phyloP scores from a whole-genome alignment of 2,888 invertebrate genomes.

The Synanthedon tipuliformis region DNA sequence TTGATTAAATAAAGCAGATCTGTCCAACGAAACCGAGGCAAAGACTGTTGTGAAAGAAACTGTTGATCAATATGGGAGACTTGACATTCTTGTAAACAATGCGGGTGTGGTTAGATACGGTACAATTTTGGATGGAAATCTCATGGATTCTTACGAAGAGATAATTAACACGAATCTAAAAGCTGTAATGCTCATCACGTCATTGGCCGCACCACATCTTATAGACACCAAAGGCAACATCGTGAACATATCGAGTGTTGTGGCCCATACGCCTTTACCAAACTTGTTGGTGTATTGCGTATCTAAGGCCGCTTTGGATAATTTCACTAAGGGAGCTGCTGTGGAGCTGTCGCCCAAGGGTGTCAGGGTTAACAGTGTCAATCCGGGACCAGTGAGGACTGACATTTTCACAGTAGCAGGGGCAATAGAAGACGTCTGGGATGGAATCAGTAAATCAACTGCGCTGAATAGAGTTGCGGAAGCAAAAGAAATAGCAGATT shows the following conservation, averaged over 20 bases:
- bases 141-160: slow-evolving; percentile 4
- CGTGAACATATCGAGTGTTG: slow-evolving; percentile 6
- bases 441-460: slow-evolving; percentile 5
- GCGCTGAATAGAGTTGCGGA: slow-evolving; percentile 17
- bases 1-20: slow-evolving; percentile 20
- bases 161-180: slow-evolving; percentile 8
- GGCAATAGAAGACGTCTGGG: neutral
- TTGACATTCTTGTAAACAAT: slow-evolving; percentile 15
- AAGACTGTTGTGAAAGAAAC: slow-evolving; percentile 19
- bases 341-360: slow-evolving; percentile 6
- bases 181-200: slow-evolving; percentile 4
- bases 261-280: neutral
- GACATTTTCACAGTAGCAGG: slow-evolving; percentile 5
- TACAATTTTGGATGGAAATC: neutral
- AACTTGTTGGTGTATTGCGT: slow-evolving; percentile 2
- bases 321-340: slow-evolving; percentile 8
- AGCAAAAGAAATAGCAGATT: slow-evolving; percentile 19
- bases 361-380: slow-evolving; percentile 8
- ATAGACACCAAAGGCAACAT: slow-evolving; percentile 8
- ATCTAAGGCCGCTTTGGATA: slow-evolving; percentile 8
- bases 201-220: slow-evolving; percentile 6
- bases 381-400: slow-evolving; percentile 8
- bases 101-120: neutral
- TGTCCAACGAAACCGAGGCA: slow-evolving; percentile 21
- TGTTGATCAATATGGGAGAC: slow-evolving; percentile 18